These are phyloP conservation scores for Thomomys bottae DNA, from an alignment of 2,113 vertebrate genomes.

Conservation along the genomic window DNA sequence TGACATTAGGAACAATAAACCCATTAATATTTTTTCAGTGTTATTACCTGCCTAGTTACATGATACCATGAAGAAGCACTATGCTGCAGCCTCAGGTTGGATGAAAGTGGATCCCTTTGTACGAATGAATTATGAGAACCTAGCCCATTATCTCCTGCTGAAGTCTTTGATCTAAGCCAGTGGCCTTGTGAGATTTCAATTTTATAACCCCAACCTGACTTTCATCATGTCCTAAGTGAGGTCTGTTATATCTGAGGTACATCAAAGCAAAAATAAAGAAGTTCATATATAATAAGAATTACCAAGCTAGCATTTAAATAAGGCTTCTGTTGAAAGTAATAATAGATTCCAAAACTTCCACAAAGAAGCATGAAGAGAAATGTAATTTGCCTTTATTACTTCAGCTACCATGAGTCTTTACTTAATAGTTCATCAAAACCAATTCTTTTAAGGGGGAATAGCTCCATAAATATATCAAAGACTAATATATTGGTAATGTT, in stretches of 20 bases:
- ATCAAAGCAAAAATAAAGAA: slow-evolving; percentile 79
- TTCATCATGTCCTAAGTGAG: slow-evolving; percentile 81
- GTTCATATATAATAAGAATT: slow-evolving; percentile 71
- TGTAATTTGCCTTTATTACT: slow-evolving; percentile 62
- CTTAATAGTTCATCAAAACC: slow-evolving; percentile 57
- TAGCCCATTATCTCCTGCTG: slow-evolving; percentile 76
- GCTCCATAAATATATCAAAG: neutral
- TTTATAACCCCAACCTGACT: slow-evolving; percentile 78
- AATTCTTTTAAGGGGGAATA: neutral
- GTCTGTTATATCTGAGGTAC: slow-evolving; percentile 73
- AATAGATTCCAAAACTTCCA: slow-evolving; percentile 69
- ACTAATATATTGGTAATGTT: slow-evolving; percentile 30
- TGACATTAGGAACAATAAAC: slow-evolving; percentile 62
- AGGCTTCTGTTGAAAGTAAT: slow-evolving; percentile 72
- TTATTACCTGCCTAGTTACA: slow-evolving; percentile 52
- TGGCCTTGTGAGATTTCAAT: slow-evolving; percentile 75
- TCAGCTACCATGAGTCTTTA: slow-evolving; percentile 38
- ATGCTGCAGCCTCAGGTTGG: slow-evolving; percentile 58
- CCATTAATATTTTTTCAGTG: slow-evolving; percentile 67
- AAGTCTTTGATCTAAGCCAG: slow-evolving; percentile 80
- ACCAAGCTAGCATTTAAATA: slow-evolving; percentile 77
- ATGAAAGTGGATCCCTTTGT: slow-evolving; percentile 71
- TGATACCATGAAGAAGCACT: slow-evolving; percentile 64
- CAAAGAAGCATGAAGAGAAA: slow-evolving; percentile 46
- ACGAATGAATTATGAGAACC: slow-evolving; percentile 71